Base-by-base conservation (phyloP, 2,797 vertebrate genomes). In the Buphagus erythrorhynchus region DNA sequence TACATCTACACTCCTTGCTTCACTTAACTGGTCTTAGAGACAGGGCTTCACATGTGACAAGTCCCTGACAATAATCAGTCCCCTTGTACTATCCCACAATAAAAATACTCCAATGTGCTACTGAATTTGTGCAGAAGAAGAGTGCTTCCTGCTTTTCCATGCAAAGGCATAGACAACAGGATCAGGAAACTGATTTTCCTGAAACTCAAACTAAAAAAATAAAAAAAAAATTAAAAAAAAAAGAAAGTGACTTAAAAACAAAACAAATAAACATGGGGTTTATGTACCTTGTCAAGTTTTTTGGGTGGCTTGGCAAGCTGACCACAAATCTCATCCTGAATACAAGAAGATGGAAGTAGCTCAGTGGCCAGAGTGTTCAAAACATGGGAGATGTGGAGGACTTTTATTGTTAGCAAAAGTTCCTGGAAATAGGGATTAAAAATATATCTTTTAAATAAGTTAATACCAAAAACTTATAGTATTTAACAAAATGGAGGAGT, bases 401-500 rank as follows among this genome's bases (percentile, higher is more conserved):
- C 22, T 71, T 68, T 3, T 16, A 35, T 24, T 42, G 5, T 16
- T 55, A 49, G 4, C 7, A 80, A 59, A 89, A 46, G 10, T n/a
- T 62, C 16, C 25, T 68, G 6, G 18, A 75, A n/a, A 24, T 33
- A 5, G 4, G 5, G 16, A 65, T 40, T 49, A 43, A 68, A 55
- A 59, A 52, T 12, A 3, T 14, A 21, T 22, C 6, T 3, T 55
- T 65, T 42, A 38, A 63, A 61, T 36, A 17, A n/a, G 5, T 20
- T 54, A 80, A 43, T 49, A 38, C 9, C 0, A 62, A 78, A 86
- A 78, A 10, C 5, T 24, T 36, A 26, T 0, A 55, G 0, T 5
- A n/a, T 48, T 73, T 13, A 65, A 16, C 2, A 61, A 67, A 74
- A 57, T 21, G 0, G 14, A 21, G 0, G 0, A n/a, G 3, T 35